phyloP scores from a whole-genome alignment of 1,140 invertebrate genomes.

The Eurosta solidaginis region DNA sequence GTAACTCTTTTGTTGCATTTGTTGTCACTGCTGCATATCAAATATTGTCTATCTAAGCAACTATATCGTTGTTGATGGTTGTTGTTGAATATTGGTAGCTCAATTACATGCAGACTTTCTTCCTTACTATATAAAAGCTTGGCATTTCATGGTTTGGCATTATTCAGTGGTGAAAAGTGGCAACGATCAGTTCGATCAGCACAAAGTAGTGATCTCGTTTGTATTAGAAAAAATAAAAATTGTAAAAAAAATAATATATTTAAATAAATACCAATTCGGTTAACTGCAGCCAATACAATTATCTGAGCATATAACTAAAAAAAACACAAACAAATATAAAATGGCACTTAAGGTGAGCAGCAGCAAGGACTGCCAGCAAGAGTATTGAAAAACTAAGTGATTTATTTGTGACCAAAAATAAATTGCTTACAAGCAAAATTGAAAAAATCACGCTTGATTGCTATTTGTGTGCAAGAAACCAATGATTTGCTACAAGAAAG shows the following conservation, averaged over 20 bases:
- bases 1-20: background rate
- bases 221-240: background rate
- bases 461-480: too few species aligned
- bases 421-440: background rate
- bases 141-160: slow-evolving; percentile 52
- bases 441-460: too few species aligned
- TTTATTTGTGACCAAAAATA: background rate
- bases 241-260: background rate
- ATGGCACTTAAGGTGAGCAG: slow-evolving; percentile 58
- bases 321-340: slow-evolving; percentile 38
- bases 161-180: slow-evolving; percentile 59
- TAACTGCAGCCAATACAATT: background rate
- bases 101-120: slow-evolving; percentile 47
- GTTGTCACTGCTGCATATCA: background rate
- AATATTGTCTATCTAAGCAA: background rate
- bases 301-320: slow-evolving; percentile 28
- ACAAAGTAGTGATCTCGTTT: slow-evolving; percentile 36
- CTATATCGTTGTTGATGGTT: background rate
- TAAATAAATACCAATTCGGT: slow-evolving; percentile 12
- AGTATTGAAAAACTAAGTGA: background rate
- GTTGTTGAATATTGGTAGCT: slow-evolving; percentile 26
- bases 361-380: background rate
- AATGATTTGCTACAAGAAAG: too few species aligned
- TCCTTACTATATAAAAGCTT: slow-evolving; percentile 59
- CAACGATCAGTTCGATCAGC: slow-evolving; percentile 51